Evolutionary conservation across 2,888 invertebrate genomes (phyloP).

Genomic region (Dendrolimus houi): DNA sequence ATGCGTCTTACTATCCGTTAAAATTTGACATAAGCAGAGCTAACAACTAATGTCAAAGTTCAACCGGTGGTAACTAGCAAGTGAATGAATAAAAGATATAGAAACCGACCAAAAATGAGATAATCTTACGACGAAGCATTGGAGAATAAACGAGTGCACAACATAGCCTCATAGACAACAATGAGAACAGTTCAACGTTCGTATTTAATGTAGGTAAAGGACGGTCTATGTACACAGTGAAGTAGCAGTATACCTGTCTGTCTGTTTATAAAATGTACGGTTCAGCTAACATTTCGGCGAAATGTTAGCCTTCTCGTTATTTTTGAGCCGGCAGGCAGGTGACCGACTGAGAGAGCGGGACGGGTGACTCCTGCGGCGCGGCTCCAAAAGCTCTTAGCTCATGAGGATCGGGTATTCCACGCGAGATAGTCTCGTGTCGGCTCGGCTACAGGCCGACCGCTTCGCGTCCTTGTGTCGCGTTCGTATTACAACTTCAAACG

Average conservation of each 20-base stretch:
- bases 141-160: slow-evolving; percentile 1
- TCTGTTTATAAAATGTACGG: slow-evolving; percentile 42
- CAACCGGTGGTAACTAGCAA: no score
- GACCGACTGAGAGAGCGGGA: slow-evolving; percentile 60
- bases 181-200: slow-evolving; percentile 8
- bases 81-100: no score
- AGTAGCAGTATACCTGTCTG: slow-evolving; percentile 44
- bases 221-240: slow-evolving; percentile 15
- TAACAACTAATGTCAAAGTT: no score
- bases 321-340: slow-evolving; percentile 58
- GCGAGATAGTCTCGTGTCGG: slow-evolving; percentile 59
- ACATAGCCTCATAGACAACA: neutral
- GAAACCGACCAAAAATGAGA: no score
- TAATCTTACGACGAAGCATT: no score
- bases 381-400: slow-evolving; percentile 60
- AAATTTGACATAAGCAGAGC: no score
- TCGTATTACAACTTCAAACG: slow-evolving; percentile 30
- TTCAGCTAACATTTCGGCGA: slow-evolving; percentile 63
- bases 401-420: slow-evolving; percentile 31
- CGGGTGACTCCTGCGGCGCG: slow-evolving; percentile 26
- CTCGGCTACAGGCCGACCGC: slow-evolving; percentile 45
- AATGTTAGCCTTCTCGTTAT: slow-evolving; percentile 57
- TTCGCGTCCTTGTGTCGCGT: slow-evolving; percentile 20
- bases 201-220: slow-evolving; percentile 11
- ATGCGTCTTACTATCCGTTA: no score